Evolutionary conservation across 2,888 invertebrate genomes (phyloP).

Genomic region (Copidosoma aretas): DNA sequence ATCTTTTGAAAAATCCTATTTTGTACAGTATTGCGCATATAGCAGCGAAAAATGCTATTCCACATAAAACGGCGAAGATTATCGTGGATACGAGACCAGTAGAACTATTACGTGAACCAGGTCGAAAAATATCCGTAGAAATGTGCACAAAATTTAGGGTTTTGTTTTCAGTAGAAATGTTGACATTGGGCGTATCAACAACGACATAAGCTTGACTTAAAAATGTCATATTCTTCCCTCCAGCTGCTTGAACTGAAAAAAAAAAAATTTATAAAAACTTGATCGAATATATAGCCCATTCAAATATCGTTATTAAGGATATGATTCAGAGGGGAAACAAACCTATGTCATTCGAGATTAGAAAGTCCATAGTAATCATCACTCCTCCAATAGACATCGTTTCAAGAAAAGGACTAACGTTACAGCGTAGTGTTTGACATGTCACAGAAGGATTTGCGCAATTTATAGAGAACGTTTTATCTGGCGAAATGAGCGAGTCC

Average conservation of each 20-base stretch:
- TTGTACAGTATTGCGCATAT: constrained; percentile 50
- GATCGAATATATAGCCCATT: background rate
- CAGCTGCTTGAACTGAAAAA: constrained; percentile 42
- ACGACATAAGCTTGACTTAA: constrained; percentile 54
- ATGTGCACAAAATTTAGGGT: constrained; percentile 22
- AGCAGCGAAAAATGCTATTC: constrained; percentile 50
- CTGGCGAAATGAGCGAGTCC: background rate
- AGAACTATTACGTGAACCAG: too few species aligned
- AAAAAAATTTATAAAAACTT: background rate
- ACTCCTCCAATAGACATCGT: too few species aligned
- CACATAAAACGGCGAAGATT: constrained; percentile 50
- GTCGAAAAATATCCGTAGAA: constrained; percentile 52
- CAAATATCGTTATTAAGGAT: background rate
- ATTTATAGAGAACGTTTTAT: constrained; percentile 49
- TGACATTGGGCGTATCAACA: constrained; percentile 48
- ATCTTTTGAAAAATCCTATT: constrained; percentile 56
- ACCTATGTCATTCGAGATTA: too few species aligned
- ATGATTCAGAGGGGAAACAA: too few species aligned
- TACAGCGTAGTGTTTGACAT: too few species aligned
- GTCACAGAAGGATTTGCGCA: too few species aligned
- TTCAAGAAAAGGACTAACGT: too few species aligned
- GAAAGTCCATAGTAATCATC: too few species aligned
- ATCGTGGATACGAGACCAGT: constrained; percentile 4
- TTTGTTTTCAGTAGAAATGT: constrained; percentile 42
- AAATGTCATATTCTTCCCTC: constrained; percentile 56